These are phyloP conservation scores for Neodon shergylaensis DNA, from an alignment of 2,113 vertebrate genomes.

Conservation along the genomic window DNA sequence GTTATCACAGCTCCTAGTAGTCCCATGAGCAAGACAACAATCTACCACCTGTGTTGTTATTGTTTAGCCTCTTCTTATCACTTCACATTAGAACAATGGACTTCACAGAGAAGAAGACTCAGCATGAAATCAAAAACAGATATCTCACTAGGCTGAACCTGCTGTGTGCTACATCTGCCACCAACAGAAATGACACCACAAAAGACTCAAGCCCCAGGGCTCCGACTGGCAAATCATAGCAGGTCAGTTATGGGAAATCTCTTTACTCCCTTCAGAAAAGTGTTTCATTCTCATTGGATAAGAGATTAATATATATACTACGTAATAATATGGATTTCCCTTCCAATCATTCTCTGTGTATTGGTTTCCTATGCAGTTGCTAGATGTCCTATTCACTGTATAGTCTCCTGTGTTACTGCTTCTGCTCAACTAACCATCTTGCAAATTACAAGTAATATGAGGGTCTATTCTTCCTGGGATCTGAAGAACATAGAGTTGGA, in stretches of 20 bases:
- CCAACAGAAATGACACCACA: neutral
- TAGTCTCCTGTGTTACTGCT: neutral
- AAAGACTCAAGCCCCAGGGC: neutral
- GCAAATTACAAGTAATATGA: neutral
- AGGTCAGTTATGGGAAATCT: conserved; percentile 6
- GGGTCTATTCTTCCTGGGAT: neutral
- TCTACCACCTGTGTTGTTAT: neutral
- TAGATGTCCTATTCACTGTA: neutral
- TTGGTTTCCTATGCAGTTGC: neutral
- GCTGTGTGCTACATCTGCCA: neutral
- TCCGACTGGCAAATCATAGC: neutral
- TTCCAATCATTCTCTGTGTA: neutral
- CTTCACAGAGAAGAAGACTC: neutral
- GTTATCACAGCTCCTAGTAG: neutral
- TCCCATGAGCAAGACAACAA: neutral
- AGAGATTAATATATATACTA: neutral
- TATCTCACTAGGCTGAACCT: conserved; percentile 1
- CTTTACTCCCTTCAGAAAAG: neutral
- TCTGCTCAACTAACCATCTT: neutral
- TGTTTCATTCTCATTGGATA: conserved; percentile 26
- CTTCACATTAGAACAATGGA: neutral
- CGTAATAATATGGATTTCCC: neutral
- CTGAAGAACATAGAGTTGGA: neutral
- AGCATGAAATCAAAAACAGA: neutral
- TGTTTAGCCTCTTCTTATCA: neutral